A percentile compares a stretch with the other conserved stretches of the same genome.
phyloP scores from a whole-genome alignment of 1,140 invertebrate species.

The Polyergus mexicanus region DNA sequence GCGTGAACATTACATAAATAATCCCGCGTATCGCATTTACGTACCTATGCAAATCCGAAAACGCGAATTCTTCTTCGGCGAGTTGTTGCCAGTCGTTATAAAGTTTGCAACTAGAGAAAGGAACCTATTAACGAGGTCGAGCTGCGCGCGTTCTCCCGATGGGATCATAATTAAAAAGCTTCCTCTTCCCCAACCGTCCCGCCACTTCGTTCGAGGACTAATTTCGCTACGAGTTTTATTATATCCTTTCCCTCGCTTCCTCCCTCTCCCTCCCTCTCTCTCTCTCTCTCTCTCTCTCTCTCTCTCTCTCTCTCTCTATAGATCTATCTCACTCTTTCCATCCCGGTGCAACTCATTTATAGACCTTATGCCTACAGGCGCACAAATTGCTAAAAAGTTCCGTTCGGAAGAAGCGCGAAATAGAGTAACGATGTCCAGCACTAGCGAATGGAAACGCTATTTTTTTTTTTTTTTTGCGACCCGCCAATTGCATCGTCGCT shows the following conservation, averaged over 20 bases:
- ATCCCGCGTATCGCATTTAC: constrained; percentile 38
- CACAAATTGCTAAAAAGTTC: constrained; percentile 69
- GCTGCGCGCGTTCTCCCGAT: constrained; percentile 56
- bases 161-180: constrained; percentile 73
- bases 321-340: not conserved
- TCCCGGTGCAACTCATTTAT: constrained; percentile 67
- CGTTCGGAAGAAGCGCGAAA: constrained; percentile 26
- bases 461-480: constrained; percentile 23
- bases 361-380: constrained; percentile 65
- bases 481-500: constrained; percentile 25
- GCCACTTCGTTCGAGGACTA: constrained; percentile 65
- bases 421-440: constrained; percentile 46
- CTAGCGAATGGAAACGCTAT: constrained; percentile 42
- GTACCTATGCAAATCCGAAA: constrained; percentile 60
- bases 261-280: too few relatives aligned
- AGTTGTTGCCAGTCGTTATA: constrained; percentile 58
- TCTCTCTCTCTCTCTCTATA: not conserved
- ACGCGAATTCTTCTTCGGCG: constrained; percentile 49
- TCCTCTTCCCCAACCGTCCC: constrained; percentile 34
- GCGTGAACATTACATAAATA: constrained; percentile 18
- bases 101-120: constrained; percentile 58
- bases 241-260: constrained; percentile 64
- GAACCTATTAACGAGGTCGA: constrained; percentile 73
- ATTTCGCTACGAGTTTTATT: constrained; percentile 71
- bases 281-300: not conserved